Conservation (phyloP, 2,888 invertebrate species). For the Luffia ferchaultella region DNA sequence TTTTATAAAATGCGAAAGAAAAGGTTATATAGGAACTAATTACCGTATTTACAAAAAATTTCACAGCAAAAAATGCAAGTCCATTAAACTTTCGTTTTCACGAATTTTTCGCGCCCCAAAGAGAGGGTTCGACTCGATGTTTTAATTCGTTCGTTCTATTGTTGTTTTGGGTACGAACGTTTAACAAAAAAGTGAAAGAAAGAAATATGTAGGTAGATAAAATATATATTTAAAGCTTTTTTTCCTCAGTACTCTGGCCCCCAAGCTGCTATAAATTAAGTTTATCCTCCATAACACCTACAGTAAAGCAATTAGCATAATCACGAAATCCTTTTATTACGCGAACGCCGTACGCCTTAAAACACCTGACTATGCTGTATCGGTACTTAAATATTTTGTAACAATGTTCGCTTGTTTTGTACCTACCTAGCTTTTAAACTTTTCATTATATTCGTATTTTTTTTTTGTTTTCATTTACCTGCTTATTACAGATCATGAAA, state of each 20-base stretch:
- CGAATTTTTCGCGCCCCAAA: not conserved
- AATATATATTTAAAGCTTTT: not conserved
- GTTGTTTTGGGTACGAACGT: not conserved
- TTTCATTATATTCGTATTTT: no score
- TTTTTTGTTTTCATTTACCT: no score
- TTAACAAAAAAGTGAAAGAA: not conserved
- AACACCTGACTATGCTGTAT: conserved; percentile 7
- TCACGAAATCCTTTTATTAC: conserved; percentile 8
- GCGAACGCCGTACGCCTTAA: conserved; percentile 2
- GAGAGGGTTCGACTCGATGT: not conserved
- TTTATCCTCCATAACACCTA: conserved; percentile 6
- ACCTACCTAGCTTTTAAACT: no score
- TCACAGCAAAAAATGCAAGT: no score
- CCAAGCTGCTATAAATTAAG: conserved; percentile 2
- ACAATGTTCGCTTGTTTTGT: not conserved
- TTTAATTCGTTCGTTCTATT: not conserved
- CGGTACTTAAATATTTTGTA: not conserved
- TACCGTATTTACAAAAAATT: no score
- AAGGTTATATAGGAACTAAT: no score
- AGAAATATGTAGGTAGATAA: not conserved
- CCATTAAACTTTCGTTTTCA: not conserved
- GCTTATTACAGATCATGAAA: no score
- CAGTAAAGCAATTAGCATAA: conserved; percentile 8
- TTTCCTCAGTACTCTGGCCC: not conserved
- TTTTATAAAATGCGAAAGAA: no score